These are phyloP conservation scores for Odobenus rosmarus DNA, from an alignment of 2,113 vertebrate species.

Conservation along the genomic window DNA sequence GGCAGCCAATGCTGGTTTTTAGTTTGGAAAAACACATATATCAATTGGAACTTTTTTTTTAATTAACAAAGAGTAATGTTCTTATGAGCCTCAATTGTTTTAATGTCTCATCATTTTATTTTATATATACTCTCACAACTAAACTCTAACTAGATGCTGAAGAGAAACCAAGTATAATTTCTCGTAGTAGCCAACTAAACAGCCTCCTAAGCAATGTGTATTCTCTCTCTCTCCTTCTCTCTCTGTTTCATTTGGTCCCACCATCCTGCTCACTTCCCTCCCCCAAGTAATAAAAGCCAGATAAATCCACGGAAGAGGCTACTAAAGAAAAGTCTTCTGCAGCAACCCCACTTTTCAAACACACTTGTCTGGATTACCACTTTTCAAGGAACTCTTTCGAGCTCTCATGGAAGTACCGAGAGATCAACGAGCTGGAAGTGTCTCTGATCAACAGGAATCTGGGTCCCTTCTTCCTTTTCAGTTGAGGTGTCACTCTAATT, in stretches of 20 bases:
- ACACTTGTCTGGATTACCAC: neutral
- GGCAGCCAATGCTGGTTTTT: neutral
- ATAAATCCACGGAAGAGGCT: neutral
- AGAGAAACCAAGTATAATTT: neutral
- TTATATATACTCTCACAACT: neutral
- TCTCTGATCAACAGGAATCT: conserved; percentile 28
- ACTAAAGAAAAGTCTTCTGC: neutral
- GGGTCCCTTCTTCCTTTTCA: conserved; percentile 32
- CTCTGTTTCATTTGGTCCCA: neutral
- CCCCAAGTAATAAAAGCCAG: neutral
- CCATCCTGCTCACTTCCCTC: neutral
- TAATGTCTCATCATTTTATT: neutral
- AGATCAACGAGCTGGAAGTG: neutral
- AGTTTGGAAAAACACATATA: neutral
- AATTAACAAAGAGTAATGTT: conserved; percentile 21
- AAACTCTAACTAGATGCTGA: neutral
- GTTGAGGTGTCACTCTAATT: conserved; percentile 31
- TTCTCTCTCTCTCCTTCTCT: neutral
- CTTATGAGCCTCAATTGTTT: neutral
- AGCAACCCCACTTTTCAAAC: neutral
- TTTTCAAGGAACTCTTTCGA: neutral
- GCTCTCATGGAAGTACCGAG: neutral
- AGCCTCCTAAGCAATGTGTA: neutral
- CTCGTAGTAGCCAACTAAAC: neutral
- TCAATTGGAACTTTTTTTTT: neutral